Evolutionary conservation across 2,113 vertebrate genomes (phyloP).

Genomic region (Willisornis vidua): DNA sequence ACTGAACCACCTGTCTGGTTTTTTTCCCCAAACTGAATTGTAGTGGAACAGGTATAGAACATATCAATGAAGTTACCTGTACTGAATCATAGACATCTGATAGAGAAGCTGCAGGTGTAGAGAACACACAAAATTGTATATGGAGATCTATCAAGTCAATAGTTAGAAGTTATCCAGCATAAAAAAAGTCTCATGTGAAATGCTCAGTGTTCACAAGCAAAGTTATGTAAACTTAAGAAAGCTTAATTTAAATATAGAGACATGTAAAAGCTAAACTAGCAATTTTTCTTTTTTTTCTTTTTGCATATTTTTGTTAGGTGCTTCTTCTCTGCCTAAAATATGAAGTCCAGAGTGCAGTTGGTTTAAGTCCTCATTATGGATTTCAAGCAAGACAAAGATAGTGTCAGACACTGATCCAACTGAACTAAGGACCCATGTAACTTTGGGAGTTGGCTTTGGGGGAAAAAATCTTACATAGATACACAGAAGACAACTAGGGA

Average conservation of each 20-base stretch:
- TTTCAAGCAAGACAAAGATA: conserved; percentile 57
- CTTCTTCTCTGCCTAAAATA: conserved; percentile 65
- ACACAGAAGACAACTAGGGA: conserved; percentile 41
- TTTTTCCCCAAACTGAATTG: neutral
- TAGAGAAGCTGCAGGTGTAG: neutral
- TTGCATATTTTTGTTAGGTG: conserved; percentile 72
- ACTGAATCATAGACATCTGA: neutral
- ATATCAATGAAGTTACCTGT: neutral
- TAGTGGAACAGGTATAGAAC: neutral
- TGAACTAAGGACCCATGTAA: conserved; percentile 56
- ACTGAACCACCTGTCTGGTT: neutral
- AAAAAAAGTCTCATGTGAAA: conserved; percentile 51
- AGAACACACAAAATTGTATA: neutral
- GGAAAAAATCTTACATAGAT: conserved; percentile 30
- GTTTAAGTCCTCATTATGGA: conserved; percentile 44
- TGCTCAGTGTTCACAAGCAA: conserved; percentile 41
- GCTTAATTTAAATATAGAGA: conserved; percentile 60
- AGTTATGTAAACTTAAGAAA: conserved; percentile 56
- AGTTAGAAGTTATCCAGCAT: conserved; percentile 26
- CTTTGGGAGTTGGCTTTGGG: conserved; percentile 58
- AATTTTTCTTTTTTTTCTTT: conserved; percentile 28
- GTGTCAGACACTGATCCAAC: conserved; percentile 52
- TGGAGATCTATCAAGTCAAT: conserved; percentile 27
- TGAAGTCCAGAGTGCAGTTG: conserved; percentile 66
- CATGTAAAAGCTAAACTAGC: conserved; percentile 42